These are phyloP conservation scores for Metridium senile DNA, from an alignment of 92 coral and sea anemone genomes.

Conservation along the genomic window DNA sequence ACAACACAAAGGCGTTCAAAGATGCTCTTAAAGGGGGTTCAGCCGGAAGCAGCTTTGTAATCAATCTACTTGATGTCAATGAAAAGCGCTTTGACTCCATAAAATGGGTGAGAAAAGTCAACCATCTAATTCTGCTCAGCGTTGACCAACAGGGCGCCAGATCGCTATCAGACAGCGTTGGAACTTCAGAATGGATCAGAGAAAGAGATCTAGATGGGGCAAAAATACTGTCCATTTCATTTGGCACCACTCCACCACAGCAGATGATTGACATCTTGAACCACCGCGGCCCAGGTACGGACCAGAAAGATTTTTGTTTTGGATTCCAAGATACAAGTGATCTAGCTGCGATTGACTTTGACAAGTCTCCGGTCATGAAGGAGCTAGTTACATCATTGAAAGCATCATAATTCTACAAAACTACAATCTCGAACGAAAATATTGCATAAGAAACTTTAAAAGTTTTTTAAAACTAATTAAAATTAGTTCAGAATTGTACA, in stretches of 20 bases:
- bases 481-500: too few relatives aligned
- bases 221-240: constrained; percentile 55
- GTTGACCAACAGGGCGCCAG: constrained; percentile 15
- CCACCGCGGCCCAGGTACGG: neutral
- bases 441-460: too few relatives aligned
- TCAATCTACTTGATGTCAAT: neutral
- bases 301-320: constrained; percentile 59
- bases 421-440: too few relatives aligned
- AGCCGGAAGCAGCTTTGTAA: neutral
- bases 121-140: constrained; percentile 10
- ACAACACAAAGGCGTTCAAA: constrained; percentile 41
- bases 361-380: neutral
- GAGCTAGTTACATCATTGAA: neutral
- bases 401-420: too few relatives aligned
- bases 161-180: constrained; percentile 25
- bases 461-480: too few relatives aligned
- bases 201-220: constrained; percentile 21
- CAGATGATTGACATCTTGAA: constrained; percentile 36
- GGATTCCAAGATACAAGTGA: constrained; percentile 34
- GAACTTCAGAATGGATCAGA: constrained; percentile 16
- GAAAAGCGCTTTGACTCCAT: constrained; percentile 13
- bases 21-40: constrained; percentile 38
- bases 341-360: constrained; percentile 45
- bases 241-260: constrained; percentile 37
- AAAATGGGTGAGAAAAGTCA: constrained; percentile 38